phyloP scores from a whole-genome alignment of 1,140 invertebrate genomes.

The Nilaparvata lugens region DNA sequence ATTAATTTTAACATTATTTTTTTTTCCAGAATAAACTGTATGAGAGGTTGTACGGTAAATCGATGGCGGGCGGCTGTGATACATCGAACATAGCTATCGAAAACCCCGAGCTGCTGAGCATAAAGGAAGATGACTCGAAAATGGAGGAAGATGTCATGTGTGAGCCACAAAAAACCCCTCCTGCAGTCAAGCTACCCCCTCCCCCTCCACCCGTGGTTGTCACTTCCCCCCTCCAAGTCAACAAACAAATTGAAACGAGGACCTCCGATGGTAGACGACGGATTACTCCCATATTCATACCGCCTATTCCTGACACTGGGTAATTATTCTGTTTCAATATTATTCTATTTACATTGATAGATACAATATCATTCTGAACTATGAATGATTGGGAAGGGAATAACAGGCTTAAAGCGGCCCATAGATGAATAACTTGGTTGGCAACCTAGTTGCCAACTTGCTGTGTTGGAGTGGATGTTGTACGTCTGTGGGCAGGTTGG shows the following conservation, averaged over 20 bases:
- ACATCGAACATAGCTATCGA: slow-evolving; percentile 16
- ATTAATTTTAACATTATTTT: slow-evolving; percentile 15
- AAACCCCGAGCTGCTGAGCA: slow-evolving; percentile 17
- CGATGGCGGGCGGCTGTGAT: slow-evolving; percentile 26
- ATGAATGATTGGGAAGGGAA: too few species aligned
- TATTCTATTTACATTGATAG: too few species aligned
- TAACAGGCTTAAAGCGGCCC: too few species aligned
- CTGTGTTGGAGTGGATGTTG: too few species aligned
- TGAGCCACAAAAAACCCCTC: slow-evolving; percentile 35
- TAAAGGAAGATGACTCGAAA: neutral
- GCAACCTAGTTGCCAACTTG: too few species aligned
- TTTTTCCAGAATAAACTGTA: slow-evolving; percentile 59
- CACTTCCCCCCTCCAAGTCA: slow-evolving; percentile 34
- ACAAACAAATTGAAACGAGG: slow-evolving; percentile 92
- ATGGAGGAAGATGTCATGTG: neutral
- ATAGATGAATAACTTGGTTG: too few species aligned
- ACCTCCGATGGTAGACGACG: slow-evolving; percentile 86
- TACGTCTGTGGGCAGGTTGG: too few species aligned
- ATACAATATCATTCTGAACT: too few species aligned
- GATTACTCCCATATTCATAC: slow-evolving; percentile 94
- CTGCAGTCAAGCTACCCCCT: slow-evolving; percentile 22
- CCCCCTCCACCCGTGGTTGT: neutral
- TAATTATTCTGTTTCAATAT: slow-evolving; percentile 30
- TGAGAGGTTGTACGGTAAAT: slow-evolving; percentile 80
- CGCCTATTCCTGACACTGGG: slow-evolving; percentile 51